phyloP scores from a whole-genome alignment of 35 echinoderm and acorn worm genomes.

The Ptychodera flava region DNA sequence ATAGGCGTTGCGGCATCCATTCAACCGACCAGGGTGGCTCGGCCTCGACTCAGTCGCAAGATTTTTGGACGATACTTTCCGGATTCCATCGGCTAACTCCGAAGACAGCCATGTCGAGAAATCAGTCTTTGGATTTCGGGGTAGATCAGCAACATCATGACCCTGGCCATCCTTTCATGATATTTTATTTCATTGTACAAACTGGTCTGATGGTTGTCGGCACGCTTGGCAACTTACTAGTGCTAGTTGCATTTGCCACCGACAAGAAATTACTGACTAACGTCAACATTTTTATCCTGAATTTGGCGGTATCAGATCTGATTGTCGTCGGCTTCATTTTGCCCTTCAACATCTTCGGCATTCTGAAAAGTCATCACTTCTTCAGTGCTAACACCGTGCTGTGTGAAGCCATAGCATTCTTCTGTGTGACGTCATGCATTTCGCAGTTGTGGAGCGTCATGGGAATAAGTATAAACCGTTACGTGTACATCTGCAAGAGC shows the following conservation, averaged over 20 bases:
- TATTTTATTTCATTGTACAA: not conserved
- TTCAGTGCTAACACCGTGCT: slow-evolving; percentile 44
- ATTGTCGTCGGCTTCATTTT: slow-evolving; percentile 58
- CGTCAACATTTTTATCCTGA: slow-evolving; percentile 67
- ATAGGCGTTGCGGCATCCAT: no score
- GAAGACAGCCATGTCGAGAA: no score
- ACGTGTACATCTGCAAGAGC: slow-evolving; percentile 63
- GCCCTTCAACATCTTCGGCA: slow-evolving; percentile 48
- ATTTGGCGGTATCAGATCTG: slow-evolving; percentile 72
- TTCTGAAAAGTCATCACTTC: slow-evolving; percentile 46
- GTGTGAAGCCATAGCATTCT: slow-evolving; percentile 67
- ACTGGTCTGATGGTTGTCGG: slow-evolving; percentile 28
- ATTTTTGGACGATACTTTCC: no score
- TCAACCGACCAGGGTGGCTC: no score
- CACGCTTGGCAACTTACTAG: slow-evolving; percentile 58
- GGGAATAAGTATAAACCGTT: slow-evolving; percentile 64
- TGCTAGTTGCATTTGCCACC: slow-evolving; percentile 56
- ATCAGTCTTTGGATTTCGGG: no score
- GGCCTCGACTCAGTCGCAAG: no score
- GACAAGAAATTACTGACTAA: slow-evolving; percentile 48
- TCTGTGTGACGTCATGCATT: slow-evolving; percentile 49
- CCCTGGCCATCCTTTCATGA: not conserved
- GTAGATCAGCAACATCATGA: not conserved
- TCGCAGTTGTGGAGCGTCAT: slow-evolving; percentile 57
- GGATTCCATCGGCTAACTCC: no score